Evolutionary conservation across 2,888 invertebrate genomes (phyloP), one percentile per base, ranked within the genome.

Genomic region (Andrena marginata): DNA sequence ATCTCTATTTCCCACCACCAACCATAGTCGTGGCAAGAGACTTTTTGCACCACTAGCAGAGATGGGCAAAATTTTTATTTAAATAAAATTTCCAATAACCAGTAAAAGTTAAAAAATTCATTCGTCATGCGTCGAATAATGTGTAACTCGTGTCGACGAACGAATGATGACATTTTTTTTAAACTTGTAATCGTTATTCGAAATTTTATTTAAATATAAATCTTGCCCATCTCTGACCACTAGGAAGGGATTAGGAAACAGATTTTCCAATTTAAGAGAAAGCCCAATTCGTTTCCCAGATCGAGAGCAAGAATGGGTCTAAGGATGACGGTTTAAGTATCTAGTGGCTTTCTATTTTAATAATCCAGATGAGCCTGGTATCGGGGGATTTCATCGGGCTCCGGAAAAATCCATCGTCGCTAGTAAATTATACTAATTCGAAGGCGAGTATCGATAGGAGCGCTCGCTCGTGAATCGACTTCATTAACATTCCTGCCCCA

Each of bases 401-500:
- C 16, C 13, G 42, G 23, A 23, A 51, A 51, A 20, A 7, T 51
- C 10, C 23, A 56, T 23, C 56, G 56, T 10, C 23, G 1, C 56
- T 8, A 10, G 56, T 23, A 26, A 56, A 56, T 56, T 56, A 23
- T 56, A 56, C 23, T 23, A 10, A 23, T 56, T 56, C 23, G 8
- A 56, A 56, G 23, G 56, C 23, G 26, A 56, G 10, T 56, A 56
- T 56, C 56, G 56, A 56, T 26, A 4, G 4, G 8, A 16, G 0
- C 0, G 16, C 26, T 31, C n/a, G 13, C 26, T 26, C n/a, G 10
- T 16, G 51, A 35, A 60, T 79, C 31, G 48, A 56, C 67, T 79
- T 51, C 42, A 72, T 80, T 79, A 79, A 80, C 54, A 64, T 73
- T 79, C 63, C 51, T 59, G 67, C 56, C 72, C 48, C 29, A 3